phyloP scores from a whole-genome alignment of 2,797 vertebrate species.

The Mormyrus proboscirostris region DNA sequence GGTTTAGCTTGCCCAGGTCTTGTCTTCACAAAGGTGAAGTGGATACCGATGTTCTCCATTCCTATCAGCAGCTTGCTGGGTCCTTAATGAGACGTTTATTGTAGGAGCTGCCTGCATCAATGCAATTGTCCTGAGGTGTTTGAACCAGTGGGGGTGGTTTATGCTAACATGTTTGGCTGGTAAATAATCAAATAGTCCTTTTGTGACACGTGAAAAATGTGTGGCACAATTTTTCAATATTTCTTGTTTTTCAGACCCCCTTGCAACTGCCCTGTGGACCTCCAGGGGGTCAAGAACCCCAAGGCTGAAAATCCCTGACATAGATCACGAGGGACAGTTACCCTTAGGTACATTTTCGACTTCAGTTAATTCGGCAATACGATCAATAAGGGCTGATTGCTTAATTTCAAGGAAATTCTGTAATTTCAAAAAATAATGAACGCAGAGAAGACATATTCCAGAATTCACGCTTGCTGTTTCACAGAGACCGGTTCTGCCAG shows the following conservation, averaged over 20 bases:
- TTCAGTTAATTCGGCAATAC: neutral
- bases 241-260: neutral
- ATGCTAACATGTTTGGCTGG: neutral
- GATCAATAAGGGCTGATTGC: neutral
- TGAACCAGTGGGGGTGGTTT: neutral
- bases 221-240: neutral
- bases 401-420: neutral
- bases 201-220: neutral
- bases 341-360: neutral
- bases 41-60: neutral
- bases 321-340: neutral
- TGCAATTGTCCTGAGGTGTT: neutral
- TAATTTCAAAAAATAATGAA: neutral
- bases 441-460: neutral
- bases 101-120: neutral
- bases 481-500: neutral
- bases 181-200: neutral
- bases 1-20: neutral
- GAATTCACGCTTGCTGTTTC: neutral
- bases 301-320: neutral
- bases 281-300: neutral
- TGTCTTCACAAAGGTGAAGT: neutral
- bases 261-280: neutral
- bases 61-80: neutral
- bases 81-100: neutral